Evolutionary conservation across 2,113 vertebrate genomes (phyloP), one percentile per base, ranked within the genome.

Genomic region (Salvelinus fontinalis): DNA sequence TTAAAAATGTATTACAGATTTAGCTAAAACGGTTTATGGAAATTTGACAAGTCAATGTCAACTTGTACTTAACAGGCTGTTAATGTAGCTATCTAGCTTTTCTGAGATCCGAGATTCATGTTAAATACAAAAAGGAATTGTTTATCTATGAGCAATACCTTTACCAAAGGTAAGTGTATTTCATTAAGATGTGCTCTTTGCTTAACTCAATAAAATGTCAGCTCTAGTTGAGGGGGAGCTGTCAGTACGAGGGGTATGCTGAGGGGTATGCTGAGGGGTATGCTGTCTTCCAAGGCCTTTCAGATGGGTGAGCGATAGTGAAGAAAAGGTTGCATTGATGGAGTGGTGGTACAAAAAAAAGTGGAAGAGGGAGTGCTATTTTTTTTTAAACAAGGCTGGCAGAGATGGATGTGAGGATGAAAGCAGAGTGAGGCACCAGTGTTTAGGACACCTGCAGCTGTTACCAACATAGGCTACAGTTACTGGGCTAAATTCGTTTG

Each of bases 381-480:
- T n/a, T n/a, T n/a, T n/a, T n/a, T n/a, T n/a, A n/a, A n/a, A n/a
- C 24, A 59, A 16, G 54, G 57, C 14, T 18, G 73, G 71, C 66
- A 77, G 83, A 77, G 77, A 75, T 74, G 73, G 69, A 85, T 84
- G 51, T 77, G n/a, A 75, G 65, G 81, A 73, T 77, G 44, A 20
- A 57, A 70, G 79, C 69, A 76, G 70, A 81, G 51, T 81, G 72
- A 82, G 73, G 77, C 70, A 54, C 26, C 49, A 76, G 64, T 67
- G 44, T 86, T 77, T 67, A 79, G 4, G 74, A 77, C 67, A 75
- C 71, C 75, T 29, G 44, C 75, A 89, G 78, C 83, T 89, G 81
- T 75, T 81, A 65, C 54, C 73, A 80, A 51, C 71, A 29, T 24
- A 76, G 78, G 80, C 75, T 73, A 34, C 68, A 83, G 78, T 79